Percentiles rank a stretch among this genome's conserved stretches.
Evolutionary conservation across 2,797 vertebrate species (phyloP).

Genomic region (Atherinosoma microstoma): DNA sequence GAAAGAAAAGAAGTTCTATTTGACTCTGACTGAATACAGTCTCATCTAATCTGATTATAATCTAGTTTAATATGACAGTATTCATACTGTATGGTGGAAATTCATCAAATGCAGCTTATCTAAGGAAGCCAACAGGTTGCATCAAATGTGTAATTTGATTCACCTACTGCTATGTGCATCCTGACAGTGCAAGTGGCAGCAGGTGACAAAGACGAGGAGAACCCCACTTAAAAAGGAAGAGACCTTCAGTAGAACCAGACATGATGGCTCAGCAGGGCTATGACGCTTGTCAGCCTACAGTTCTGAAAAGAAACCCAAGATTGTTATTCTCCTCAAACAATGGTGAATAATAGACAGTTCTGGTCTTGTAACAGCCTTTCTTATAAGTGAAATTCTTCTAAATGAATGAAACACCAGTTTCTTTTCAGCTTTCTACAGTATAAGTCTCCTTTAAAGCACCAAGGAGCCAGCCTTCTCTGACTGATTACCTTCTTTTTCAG

Average conservation of each 20-base stretch:
- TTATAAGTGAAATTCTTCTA: not conserved
- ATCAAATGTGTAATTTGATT: not conserved
- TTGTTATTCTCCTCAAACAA: not conserved
- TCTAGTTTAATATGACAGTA: not conserved
- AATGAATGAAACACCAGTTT: not conserved
- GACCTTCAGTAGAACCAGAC: not conserved
- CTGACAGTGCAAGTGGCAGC: not conserved
- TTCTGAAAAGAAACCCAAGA: not conserved
- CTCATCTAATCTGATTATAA: not conserved
- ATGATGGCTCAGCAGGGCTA: not conserved
- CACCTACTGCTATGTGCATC: not conserved
- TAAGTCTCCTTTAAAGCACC: not conserved
- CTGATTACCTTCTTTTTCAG: not conserved
- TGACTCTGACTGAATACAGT: not conserved
- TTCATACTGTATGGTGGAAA: not conserved
- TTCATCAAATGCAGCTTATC: not conserved
- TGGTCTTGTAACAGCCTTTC: not conserved
- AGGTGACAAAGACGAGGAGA: not conserved
- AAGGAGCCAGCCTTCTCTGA: not conserved
- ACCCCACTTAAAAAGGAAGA: not conserved
- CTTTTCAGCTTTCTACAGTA: not conserved
- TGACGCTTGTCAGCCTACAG: not conserved
- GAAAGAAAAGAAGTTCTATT: not conserved
- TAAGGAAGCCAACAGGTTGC: not conserved
- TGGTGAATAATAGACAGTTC: not conserved